Conservation (phyloP, 2,888 invertebrate species). For the Clusia tigrina region DNA sequence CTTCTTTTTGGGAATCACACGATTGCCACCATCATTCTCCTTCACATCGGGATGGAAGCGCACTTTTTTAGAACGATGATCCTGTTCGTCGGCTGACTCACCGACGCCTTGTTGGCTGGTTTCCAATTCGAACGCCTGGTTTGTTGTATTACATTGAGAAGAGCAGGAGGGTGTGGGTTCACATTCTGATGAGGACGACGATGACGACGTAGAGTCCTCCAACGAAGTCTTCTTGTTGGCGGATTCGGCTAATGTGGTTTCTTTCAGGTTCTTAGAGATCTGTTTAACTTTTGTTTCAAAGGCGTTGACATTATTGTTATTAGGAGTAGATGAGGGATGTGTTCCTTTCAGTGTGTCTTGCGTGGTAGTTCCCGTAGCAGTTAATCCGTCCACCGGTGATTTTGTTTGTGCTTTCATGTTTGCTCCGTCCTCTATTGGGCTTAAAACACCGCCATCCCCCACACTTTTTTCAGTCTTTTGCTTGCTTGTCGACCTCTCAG, state of each 20-base stretch:
- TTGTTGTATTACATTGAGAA: constrained; percentile 2
- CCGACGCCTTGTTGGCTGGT: constrained; percentile 12
- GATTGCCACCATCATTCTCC: constrained; percentile 51
- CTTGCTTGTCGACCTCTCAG: constrained; percentile 25
- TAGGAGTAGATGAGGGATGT: not conserved
- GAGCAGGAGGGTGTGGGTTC: constrained; percentile 14
- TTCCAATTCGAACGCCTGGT: constrained; percentile 9
- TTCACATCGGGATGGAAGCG: constrained; percentile 54
- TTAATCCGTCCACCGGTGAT: not conserved
- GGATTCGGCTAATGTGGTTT: constrained; percentile 53
- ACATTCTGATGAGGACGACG: constrained; percentile 21
- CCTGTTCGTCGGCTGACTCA: constrained; percentile 40
- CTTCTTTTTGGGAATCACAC: constrained; percentile 40
- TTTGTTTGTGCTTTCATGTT: constrained; percentile 7
- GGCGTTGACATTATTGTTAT: constrained; percentile 13
- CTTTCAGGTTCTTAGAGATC: constrained; percentile 57
- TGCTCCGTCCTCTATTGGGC: constrained; percentile 11
- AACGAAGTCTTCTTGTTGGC: constrained; percentile 22
- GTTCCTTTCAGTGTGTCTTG: constrained; percentile 8
- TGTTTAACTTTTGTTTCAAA: constrained; percentile 59
- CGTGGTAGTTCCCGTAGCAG: not conserved
- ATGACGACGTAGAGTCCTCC: constrained; percentile 26
- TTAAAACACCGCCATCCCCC: constrained; percentile 15
- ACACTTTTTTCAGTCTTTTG: constrained; percentile 45
- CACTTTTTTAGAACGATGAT: constrained; percentile 47